Evolutionary conservation across 1,140 invertebrate genomes (phyloP), one percentile per base, ranked within the genome.

Genomic region (Luehdorfia chinensis): DNA sequence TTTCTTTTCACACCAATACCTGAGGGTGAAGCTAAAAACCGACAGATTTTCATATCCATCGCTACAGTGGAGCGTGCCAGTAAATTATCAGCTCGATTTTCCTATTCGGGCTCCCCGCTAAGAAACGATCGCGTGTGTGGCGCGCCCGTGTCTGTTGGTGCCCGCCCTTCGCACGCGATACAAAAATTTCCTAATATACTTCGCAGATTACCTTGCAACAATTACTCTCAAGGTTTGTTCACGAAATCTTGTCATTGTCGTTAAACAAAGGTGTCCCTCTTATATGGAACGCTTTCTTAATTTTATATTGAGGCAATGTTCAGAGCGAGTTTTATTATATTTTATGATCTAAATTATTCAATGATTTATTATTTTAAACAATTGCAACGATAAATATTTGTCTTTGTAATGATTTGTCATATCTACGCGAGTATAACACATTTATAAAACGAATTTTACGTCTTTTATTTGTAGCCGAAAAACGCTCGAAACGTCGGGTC

Each of bases 51-150:
- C 47, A 50, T 52, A 44, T 25, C 47, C 27, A 37, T 43, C 37
- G 52, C n/a, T n/a, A n/a, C 55, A 58, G 48, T 46, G 48, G 66
- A 71, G 55, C 66, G 66, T 69, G 65, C 56, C 54, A 61, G 46
- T 78, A 83, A 76, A 78, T 83, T 75, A 79, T 69, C 61, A 71
- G 73, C 58, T 61, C 53, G 63, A 48, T 68, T 72, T 70, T 69
- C 62, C 64, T 49, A 44, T 16, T 52, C 36, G n/a, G n/a, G n/a
- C n/a, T 21, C 43, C 55, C 49, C 49, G 33, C 39, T 43, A 55
- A 67, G 70, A 51, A 66, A 75, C 53, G 61, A 68, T 81, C 65
- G 80, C 80, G 80, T 81, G 79, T 25, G 39, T n/a, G 18, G 18
- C 8, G 27, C 8, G 32, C 9, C 49, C 59, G 41, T 59, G 63